phyloP scores from a whole-genome alignment of 2,888 invertebrate genomes.

The Rhyacophila evoluta region DNA sequence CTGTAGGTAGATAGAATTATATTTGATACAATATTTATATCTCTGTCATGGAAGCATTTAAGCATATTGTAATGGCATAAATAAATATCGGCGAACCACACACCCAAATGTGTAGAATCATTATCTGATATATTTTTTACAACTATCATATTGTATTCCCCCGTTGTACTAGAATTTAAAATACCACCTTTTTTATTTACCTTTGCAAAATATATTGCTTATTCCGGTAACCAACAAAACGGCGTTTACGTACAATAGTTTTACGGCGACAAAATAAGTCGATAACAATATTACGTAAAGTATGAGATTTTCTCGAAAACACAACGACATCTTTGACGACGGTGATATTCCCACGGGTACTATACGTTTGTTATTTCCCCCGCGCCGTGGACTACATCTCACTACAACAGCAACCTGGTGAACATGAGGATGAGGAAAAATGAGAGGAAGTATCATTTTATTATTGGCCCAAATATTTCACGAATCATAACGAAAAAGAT shows the following conservation, averaged over 20 bases:
- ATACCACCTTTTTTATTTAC: no score
- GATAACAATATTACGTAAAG: neutral
- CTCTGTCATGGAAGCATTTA: no score
- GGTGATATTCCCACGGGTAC: neutral
- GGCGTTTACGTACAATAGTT: neutral
- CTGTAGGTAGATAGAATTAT: no score
- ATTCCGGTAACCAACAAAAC: no score
- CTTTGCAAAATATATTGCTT: no score
- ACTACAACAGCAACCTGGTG: neutral
- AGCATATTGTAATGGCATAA: no score
- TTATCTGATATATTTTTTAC: no score
- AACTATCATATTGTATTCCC: no score
- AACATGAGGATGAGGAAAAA: neutral
- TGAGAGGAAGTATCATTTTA: neutral
- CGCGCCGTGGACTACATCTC: neutral
- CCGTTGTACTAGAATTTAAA: no score
- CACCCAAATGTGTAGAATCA: no score
- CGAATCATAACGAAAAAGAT: neutral
- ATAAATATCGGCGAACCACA: no score
- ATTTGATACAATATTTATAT: no score
- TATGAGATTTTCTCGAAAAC: constrained; percentile 3
- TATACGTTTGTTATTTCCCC: constrained; percentile 19
- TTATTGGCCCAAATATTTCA: neutral
- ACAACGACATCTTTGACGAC: constrained; percentile 9
- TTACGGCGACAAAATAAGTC: neutral